phyloP scores from a whole-genome alignment of 2,888 invertebrate species.

The Folsomia manolachei region DNA sequence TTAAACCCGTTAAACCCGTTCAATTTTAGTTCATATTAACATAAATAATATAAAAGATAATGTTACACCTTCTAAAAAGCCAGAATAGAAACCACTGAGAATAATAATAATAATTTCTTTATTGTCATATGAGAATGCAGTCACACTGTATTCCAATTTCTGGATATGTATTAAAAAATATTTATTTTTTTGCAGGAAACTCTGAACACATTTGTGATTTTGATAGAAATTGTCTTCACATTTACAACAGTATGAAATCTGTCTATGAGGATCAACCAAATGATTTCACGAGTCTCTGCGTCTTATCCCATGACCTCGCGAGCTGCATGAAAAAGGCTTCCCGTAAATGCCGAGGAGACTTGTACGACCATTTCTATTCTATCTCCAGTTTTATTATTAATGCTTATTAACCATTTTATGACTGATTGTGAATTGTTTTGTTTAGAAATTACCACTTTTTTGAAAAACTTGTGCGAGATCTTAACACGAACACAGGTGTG shows the following conservation, averaged over 20 bases:
- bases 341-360: conserved; percentile 47
- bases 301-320: conserved; percentile 43
- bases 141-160: neutral
- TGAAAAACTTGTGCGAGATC: conserved; percentile 45
- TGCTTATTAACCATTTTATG: too few relatives aligned
- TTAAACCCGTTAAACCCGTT: too few relatives aligned
- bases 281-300: conserved; percentile 43
- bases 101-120: too few relatives aligned
- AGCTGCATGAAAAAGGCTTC: conserved; percentile 48
- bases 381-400: neutral
- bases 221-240: conserved; percentile 44
- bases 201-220: conserved; percentile 44
- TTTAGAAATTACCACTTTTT: conserved; percentile 51
- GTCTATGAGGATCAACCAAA: conserved; percentile 35
- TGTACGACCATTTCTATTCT: conserved; percentile 39
- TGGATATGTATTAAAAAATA: neutral
- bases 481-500: conserved; percentile 38
- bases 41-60: too few relatives aligned
- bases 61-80: too few relatives aligned
- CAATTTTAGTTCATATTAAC: too few relatives aligned
- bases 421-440: too few relatives aligned
- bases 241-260: conserved; percentile 44
- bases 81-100: too few relatives aligned
- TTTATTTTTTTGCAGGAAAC: conserved; percentile 31
- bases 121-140: too few relatives aligned